These are phyloP conservation scores for Scaptomyza reducta DNA, from an alignment of 2,888 invertebrate species.

Conservation along the genomic window DNA sequence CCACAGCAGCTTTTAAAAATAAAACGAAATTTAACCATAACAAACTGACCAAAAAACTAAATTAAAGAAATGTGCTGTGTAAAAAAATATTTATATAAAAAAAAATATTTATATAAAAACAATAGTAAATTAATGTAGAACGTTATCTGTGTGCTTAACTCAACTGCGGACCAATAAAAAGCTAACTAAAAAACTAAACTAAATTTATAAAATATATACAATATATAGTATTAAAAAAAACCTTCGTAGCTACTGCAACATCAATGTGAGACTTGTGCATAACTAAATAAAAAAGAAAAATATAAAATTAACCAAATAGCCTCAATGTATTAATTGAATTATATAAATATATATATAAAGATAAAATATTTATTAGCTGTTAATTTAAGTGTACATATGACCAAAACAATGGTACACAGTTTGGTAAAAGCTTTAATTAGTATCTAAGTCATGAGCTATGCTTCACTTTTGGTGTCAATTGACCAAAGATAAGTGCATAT, in stretches of 20 bases:
- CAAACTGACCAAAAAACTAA: slow-evolving; percentile 51
- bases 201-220: slow-evolving; percentile 9
- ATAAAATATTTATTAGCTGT: slow-evolving; percentile 27
- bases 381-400: slow-evolving; percentile 77
- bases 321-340: slow-evolving; percentile 13
- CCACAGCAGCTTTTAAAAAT: slow-evolving; percentile 50
- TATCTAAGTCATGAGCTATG: slow-evolving; percentile 47
- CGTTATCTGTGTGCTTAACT: background rate
- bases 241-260: slow-evolving; percentile 42
- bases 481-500: slow-evolving; percentile 37
- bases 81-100: slow-evolving; percentile 1
- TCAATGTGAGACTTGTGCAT: slow-evolving; percentile 63
- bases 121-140: slow-evolving; percentile 46
- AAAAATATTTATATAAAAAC: slow-evolving; percentile 5
- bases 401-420: slow-evolving; percentile 62
- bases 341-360: slow-evolving; percentile 14
- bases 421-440: slow-evolving; percentile 81
- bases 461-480: slow-evolving; percentile 39
- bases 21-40: slow-evolving; percentile 6
- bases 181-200: slow-evolving; percentile 24
- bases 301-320: background rate
- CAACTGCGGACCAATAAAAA: slow-evolving; percentile 50
- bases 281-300: background rate
- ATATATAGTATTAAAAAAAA: slow-evolving; percentile 5
- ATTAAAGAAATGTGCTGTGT: slow-evolving; percentile 47